Evolutionary conservation across 2,888 invertebrate species (phyloP).

Genomic region (Monoplex corrugatus): DNA sequence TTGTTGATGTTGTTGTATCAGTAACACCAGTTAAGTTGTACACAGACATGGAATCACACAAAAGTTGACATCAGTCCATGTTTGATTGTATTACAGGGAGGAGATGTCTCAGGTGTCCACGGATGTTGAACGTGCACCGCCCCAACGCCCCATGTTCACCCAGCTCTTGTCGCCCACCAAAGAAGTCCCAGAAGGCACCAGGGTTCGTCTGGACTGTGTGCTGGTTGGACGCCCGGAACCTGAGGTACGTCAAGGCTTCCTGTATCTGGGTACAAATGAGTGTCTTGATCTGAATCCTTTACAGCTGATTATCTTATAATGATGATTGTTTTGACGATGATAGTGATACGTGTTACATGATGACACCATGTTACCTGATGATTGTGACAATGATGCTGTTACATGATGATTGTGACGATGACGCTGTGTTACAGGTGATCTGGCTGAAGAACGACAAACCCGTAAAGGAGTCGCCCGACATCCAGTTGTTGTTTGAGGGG

Average conservation of each 20-base stretch:
- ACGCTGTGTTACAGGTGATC: constrained; percentile 83
- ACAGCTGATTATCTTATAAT: no score
- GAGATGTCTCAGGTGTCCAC: constrained; percentile 84
- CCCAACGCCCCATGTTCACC: constrained; percentile 79
- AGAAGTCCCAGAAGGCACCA: constrained; percentile 77
- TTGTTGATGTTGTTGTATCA: no score
- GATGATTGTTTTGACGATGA: no score
- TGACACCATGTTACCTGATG: no score
- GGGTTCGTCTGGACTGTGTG: constrained; percentile 81
- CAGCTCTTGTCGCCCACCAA: constrained; percentile 74
- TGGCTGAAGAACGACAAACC: constrained; percentile 91
- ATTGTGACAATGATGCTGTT: no score
- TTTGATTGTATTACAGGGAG: constrained; percentile 60
- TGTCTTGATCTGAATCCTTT: no score
- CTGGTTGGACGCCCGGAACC: constrained; percentile 83
- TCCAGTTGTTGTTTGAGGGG: constrained; percentile 91
- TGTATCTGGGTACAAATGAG: no score
- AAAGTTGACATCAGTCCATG: no score
- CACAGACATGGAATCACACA: no score
- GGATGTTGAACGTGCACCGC: constrained; percentile 85
- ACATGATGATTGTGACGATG: neutral
- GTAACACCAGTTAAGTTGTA: no score
- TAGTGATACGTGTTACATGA: no score
- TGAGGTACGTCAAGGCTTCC: constrained; percentile 74
- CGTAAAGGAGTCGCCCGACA: constrained; percentile 91